phyloP scores from a whole-genome alignment of 2,797 vertebrate species.

The Anas acuta region DNA sequence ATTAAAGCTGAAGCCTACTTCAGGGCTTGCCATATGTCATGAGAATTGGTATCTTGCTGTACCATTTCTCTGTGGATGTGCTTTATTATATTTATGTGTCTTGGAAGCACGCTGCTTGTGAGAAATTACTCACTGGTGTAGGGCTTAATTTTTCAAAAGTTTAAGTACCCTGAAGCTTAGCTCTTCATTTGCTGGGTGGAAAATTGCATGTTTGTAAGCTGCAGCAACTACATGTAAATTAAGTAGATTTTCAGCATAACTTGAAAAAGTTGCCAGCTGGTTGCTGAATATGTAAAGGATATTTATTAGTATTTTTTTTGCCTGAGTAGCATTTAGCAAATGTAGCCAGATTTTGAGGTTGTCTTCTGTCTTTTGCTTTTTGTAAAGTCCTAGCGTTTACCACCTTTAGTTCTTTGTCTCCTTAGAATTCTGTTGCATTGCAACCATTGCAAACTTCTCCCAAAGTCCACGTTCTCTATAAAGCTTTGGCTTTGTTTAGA shows the following conservation, averaged over 20 bases:
- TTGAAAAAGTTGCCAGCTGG: neutral
- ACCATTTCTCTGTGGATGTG: neutral
- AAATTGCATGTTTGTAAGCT: neutral
- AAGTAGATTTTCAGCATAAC: neutral
- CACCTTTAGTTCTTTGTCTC: neutral
- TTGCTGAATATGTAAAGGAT: neutral
- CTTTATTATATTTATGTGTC: neutral
- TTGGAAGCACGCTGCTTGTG: neutral
- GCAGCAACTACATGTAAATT: neutral
- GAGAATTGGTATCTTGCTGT: neutral
- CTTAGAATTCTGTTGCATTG: neutral
- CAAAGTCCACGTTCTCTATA: neutral
- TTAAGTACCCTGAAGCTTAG: neutral
- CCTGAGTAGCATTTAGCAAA: neutral
- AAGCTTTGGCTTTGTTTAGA: neutral
- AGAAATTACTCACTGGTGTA: neutral
- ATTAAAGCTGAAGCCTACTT: neutral
- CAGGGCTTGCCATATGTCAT: neutral
- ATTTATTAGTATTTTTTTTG: neutral
- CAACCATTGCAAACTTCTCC: neutral
- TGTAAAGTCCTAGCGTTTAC: neutral
- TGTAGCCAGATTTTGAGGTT: neutral
- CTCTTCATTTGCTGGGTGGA: neutral
- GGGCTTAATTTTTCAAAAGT: neutral
- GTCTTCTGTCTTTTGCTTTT: neutral